These are phyloP conservation scores for Muscicapa striata DNA, from an alignment of 2,797 vertebrate species.

Conservation along the genomic window DNA sequence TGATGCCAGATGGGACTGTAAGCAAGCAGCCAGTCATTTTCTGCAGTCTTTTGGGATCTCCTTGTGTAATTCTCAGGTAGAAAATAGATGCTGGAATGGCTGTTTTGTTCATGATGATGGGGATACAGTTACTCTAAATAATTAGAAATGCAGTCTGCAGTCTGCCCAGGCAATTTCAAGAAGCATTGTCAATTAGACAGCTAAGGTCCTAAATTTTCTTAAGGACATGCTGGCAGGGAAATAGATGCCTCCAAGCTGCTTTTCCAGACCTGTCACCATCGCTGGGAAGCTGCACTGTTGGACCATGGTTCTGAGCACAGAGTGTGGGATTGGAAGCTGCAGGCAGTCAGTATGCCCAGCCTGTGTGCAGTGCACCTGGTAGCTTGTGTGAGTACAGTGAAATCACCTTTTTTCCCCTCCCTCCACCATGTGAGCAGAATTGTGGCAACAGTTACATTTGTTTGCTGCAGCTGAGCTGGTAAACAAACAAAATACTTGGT, in stretches of 20 bases:
- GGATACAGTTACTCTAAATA: neutral
- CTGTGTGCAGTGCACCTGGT: fast-evolving
- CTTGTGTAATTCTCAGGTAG: neutral
- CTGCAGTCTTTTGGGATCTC: neutral
- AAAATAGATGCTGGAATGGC: neutral
- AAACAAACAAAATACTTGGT: neutral
- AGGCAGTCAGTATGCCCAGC: neutral
- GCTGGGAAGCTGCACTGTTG: neutral
- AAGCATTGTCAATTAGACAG: neutral
- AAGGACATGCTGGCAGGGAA: neutral
- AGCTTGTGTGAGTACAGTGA: neutral
- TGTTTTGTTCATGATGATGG: neutral
- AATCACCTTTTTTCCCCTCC: neutral
- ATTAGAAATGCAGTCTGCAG: neutral
- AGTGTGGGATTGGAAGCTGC: fast-evolving
- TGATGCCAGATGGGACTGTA: neutral
- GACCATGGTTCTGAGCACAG: neutral
- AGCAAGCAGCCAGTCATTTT: neutral
- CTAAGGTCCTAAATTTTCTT: neutral
- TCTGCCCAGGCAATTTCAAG: neutral
- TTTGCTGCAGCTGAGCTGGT: neutral
- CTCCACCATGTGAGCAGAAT: fast-evolving
- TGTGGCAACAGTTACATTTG: neutral
- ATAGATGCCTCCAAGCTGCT: neutral
- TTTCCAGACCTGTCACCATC: neutral